phyloP scores from a whole-genome alignment of 2,888 invertebrate species.

The Frankliniella fusca region DNA sequence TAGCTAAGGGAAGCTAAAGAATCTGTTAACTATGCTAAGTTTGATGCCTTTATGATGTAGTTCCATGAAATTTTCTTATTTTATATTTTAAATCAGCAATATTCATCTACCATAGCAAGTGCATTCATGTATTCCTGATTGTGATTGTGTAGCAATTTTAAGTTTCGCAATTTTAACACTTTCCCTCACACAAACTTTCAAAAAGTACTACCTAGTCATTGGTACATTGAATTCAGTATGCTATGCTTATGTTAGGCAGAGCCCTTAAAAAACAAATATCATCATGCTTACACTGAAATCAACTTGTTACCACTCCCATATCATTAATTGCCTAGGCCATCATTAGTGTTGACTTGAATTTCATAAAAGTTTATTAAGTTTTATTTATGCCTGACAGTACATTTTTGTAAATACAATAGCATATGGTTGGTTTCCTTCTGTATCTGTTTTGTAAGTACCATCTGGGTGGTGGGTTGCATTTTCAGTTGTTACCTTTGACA shows the following conservation, averaged over 20 bases:
- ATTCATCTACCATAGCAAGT: not conserved
- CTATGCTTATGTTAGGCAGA: not conserved
- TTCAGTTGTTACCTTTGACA: constrained; percentile 5
- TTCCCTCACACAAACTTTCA: not conserved
- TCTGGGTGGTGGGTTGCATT: not conserved
- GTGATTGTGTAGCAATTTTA: not conserved
- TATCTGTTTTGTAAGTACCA: not conserved
- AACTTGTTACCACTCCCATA: too few species aligned
- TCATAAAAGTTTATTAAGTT: not conserved
- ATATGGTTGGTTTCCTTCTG: not conserved
- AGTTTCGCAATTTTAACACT: too few species aligned
- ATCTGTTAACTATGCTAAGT: not conserved
- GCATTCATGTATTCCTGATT: not conserved
- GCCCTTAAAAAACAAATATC: not conserved
- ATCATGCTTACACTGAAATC: not conserved
- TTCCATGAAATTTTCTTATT: not conserved
- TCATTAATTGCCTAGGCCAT: too few species aligned
- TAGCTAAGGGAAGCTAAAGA: too few species aligned
- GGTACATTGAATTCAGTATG: not conserved
- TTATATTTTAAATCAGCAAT: not conserved
- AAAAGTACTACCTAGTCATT: not conserved
- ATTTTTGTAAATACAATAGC: not conserved
- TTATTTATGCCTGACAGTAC: not conserved
- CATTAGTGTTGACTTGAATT: too few species aligned
- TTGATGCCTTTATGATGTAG: not conserved